A percentile compares a stretch with the other conserved stretches of the same genome.
phyloP scores from a whole-genome alignment of 2,113 vertebrate genomes.

The Aptenodytes patagonicus region DNA sequence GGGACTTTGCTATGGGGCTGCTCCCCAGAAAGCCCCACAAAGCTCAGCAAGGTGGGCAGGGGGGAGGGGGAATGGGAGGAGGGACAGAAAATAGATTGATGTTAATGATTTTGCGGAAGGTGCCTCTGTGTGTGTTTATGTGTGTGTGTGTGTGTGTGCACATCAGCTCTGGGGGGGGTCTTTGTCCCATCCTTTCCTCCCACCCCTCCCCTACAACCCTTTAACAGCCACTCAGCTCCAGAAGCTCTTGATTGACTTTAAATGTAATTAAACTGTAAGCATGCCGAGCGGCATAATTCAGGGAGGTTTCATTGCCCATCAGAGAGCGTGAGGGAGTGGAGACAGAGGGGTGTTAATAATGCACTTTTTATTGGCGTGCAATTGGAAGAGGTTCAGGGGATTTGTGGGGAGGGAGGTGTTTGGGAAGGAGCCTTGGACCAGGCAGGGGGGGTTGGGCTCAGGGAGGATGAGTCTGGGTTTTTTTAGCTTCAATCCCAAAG shows the following conservation, averaged over 20 bases:
- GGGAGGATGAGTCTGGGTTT: not conserved
- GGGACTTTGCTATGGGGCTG: not conserved
- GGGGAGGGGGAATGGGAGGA: not conserved
- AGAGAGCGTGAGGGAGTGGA: not conserved
- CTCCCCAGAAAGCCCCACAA: not conserved
- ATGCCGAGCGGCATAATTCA: conserved; percentile 22
- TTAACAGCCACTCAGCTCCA: conserved; percentile 23
- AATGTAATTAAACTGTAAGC: conserved; percentile 58
- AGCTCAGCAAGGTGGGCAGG: not conserved
- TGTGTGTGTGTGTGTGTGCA: no score
- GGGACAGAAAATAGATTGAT: not conserved
- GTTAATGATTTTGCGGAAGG: not conserved
- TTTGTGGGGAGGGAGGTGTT: not conserved
- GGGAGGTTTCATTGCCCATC: conserved; percentile 40
- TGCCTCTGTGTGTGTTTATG: not conserved
- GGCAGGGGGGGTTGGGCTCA: not conserved
- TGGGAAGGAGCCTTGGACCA: not conserved
- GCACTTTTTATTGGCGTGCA: conserved; percentile 6
- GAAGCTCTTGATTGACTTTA: conserved; percentile 45
- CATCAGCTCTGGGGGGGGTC: not conserved
- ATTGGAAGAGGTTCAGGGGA: not conserved
- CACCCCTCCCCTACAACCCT: not conserved
- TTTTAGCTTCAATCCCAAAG: not conserved
- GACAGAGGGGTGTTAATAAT: conserved; percentile 32
- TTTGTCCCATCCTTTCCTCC: not conserved